A percentile compares a stretch with the other conserved stretches of the same genome.
Evolutionary conservation across 2,888 invertebrate species (phyloP).

Genomic region (Diploptera punctata): DNA sequence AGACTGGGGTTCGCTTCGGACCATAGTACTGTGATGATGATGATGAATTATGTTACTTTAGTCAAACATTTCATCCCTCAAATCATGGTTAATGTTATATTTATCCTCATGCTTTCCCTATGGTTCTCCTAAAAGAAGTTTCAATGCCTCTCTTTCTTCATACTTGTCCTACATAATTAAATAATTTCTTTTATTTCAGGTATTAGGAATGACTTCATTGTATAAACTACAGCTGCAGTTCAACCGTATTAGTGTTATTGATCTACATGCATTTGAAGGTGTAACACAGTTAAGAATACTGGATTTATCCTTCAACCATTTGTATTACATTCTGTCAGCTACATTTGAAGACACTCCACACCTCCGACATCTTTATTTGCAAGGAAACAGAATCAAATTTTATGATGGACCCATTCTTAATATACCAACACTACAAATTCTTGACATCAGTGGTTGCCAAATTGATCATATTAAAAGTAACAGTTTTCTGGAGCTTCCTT

Average conservation of each 20-base stretch:
- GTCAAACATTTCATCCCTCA: too few relatives aligned
- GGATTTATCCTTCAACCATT: conserved; percentile 57
- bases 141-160: too few relatives aligned
- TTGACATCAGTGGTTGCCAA: conserved; percentile 66
- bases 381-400: conserved; percentile 5
- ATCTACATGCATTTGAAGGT: conserved; percentile 55
- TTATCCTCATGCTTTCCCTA: too few relatives aligned
- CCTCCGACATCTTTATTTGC: background rate
- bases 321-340: conserved; percentile 54
- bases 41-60: too few relatives aligned
- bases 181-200: conserved; percentile 45
- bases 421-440: conserved; percentile 54
- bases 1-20: too few relatives aligned
- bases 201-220: conserved; percentile 48
- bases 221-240: conserved; percentile 54
- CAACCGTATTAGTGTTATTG: conserved; percentile 57
- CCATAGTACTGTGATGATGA: too few relatives aligned
- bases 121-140: too few relatives aligned
- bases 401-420: conserved; percentile 46
- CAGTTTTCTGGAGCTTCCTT: conserved; percentile 62
- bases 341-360: conserved; percentile 51
- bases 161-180: background rate
- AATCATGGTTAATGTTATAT: too few relatives aligned
- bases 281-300: conserved; percentile 56
- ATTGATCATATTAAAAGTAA: conserved; percentile 62